Evolutionary conservation across 2,888 invertebrate genomes (phyloP), one percentile per base, ranked within the genome.

Genomic region (Zhuqinia jingwanae): DNA sequence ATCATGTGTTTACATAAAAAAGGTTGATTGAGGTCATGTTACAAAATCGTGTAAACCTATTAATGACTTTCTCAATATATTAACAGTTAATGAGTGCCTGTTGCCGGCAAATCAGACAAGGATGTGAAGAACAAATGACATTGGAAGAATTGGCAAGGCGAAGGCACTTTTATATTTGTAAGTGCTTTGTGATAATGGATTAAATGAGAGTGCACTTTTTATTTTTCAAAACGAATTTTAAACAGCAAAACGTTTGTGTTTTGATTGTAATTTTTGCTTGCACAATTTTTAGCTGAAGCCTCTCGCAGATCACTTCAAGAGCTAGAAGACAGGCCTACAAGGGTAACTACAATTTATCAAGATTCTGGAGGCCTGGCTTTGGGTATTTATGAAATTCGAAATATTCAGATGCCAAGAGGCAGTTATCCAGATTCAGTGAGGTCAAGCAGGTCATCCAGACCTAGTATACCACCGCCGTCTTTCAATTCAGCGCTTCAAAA

Each of bases 51-150:
- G n/a, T n/a, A n/a, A n/a, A n/a, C n/a, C n/a, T n/a, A n/a, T n/a
- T n/a, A n/a, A n/a, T n/a, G n/a, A n/a, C n/a, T n/a, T n/a, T n/a
- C 22, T 1, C 47, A 45, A 47, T 47, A 56, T 42, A 63, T 81
- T 36, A 2, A 68, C 65, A 89, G 89, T 73, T 89, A 27, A 77
- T 90, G 77, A 89, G 88, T 77, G 90, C 90, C 13, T 90, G 90
- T 36, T 90, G 90, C 73, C 81, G 90, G 3, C 88, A 89, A 82
- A 60, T 90, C 30, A 78, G 85, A 76, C 81, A 85, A 73, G 89
- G 89, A 11, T 89, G 88, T 65, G 86, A 89, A 53, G 88, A 87
- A 60, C 88, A 89, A 63, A 42, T 89, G 80, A 85, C 88, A 73
- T 75, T 87, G 42, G 88, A 89, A 58, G 87, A 89, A 73, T 56